Conservation (phyloP, 2,797 vertebrate species). For the Eutrigla gurnardus region DNA sequence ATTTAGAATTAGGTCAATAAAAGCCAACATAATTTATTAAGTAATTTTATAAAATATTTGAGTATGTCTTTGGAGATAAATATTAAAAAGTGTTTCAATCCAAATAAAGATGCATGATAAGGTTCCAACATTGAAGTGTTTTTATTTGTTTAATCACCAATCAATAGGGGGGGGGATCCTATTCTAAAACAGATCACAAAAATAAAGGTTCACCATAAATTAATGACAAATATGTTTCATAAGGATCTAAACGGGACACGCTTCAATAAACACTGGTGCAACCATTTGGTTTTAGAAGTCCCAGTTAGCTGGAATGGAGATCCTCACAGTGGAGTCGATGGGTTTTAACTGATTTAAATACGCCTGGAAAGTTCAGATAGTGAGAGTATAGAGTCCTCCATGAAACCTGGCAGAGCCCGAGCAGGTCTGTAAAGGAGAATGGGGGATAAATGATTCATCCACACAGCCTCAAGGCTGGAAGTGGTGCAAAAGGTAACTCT, state of each 20-base stretch:
- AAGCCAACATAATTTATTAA: neutral
- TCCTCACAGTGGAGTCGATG: neutral
- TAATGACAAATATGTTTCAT: neutral
- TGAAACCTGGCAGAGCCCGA: neutral
- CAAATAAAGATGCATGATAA: too few species aligned
- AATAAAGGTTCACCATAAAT: too few species aligned
- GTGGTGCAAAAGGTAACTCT: neutral
- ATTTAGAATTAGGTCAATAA: neutral
- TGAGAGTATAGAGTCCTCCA: neutral
- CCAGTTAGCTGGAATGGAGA: neutral
- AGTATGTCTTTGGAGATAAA: neutral
- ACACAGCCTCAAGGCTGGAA: neutral
- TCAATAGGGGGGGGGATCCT: too few species aligned
- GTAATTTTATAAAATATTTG: neutral
- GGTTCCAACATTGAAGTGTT: too few species aligned
- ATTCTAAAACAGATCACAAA: too few species aligned
- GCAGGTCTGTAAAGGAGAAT: neutral
- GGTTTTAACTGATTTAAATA: neutral
- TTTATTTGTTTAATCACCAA: too few species aligned
- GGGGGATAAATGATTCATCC: neutral
- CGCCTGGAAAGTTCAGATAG: neutral
- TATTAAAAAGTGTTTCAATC: neutral
- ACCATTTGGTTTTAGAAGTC: neutral
- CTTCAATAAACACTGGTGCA: neutral
- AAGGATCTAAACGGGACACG: neutral